Conservation (phyloP, 2,888 invertebrate species). For the Oscheius sp. region DNA sequence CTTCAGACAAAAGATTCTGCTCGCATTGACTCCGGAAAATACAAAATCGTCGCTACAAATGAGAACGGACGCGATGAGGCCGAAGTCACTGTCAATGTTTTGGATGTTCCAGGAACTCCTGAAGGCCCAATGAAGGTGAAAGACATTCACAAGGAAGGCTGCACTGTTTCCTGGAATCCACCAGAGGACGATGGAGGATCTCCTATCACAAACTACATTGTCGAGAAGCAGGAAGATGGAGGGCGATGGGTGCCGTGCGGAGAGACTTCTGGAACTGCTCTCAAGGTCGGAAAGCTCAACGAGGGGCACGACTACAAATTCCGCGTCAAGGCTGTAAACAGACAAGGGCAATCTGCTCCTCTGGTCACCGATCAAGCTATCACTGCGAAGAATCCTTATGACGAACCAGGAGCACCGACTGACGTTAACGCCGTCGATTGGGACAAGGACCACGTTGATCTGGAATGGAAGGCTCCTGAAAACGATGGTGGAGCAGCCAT, state of each 20-base stretch:
- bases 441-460: conserved; percentile 93
- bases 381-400: conserved; percentile 90
- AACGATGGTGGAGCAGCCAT: conserved; percentile 90
- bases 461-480: conserved; percentile 95
- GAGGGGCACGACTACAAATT: conserved; percentile 95
- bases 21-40: conserved; percentile 76
- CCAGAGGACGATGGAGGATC: conserved; percentile 86
- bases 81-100: conserved; percentile 77
- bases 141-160: conserved; percentile 85
- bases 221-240: conserved; percentile 80
- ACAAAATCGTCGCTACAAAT: conserved; percentile 73
- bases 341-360: conserved; percentile 88
- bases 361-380: conserved; percentile 83
- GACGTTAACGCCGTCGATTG: conserved; percentile 81
- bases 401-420: conserved; percentile 69
- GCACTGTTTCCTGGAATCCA: conserved; percentile 86
- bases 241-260: conserved; percentile 70
- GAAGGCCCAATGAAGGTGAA: conserved; percentile 86
- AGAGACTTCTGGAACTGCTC: conserved; percentile 65
- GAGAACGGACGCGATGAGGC: conserved; percentile 73
- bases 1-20: conserved; percentile 84
- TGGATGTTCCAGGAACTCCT: conserved; percentile 76
- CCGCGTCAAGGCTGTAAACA: conserved; percentile 90
- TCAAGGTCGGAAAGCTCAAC: conserved; percentile 80
- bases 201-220: conserved; percentile 86